Conservation (phyloP, 2,113 vertebrate species). For the Petroica traversi region DNA sequence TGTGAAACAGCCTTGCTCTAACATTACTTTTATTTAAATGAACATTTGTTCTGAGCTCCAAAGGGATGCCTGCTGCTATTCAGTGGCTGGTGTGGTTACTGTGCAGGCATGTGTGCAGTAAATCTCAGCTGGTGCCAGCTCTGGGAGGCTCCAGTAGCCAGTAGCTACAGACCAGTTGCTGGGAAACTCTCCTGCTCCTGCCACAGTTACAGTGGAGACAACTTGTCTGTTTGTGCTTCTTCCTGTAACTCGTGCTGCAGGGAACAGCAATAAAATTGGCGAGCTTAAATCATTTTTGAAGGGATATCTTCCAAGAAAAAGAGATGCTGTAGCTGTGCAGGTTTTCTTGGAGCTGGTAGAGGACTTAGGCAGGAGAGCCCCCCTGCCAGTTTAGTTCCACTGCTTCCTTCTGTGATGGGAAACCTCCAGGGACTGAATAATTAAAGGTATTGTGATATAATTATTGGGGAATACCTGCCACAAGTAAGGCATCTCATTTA, state of each 20-base stretch:
- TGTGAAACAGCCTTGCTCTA: background rate
- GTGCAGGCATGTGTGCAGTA: background rate
- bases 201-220: background rate
- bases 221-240: background rate
- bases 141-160: background rate
- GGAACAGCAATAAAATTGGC: background rate
- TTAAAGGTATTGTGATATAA: background rate
- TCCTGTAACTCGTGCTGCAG: background rate
- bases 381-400: background rate
- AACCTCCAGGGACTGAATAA: background rate
- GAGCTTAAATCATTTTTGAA: background rate
- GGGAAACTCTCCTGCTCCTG: constrained; percentile 16
- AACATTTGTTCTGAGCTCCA: background rate
- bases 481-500: background rate
- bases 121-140: background rate
- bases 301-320: background rate
- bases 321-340: background rate
- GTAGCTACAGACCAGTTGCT: background rate
- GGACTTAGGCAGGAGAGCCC: background rate
- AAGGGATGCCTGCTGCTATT: background rate
- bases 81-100: background rate
- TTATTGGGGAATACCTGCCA: background rate
- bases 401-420: background rate
- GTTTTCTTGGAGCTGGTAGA: background rate
- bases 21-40: background rate